A percentile compares a stretch with the other conserved stretches of the same genome.
Evolutionary conservation across 2,113 vertebrate species (phyloP).

Genomic region (Oenanthe melanoleuca): DNA sequence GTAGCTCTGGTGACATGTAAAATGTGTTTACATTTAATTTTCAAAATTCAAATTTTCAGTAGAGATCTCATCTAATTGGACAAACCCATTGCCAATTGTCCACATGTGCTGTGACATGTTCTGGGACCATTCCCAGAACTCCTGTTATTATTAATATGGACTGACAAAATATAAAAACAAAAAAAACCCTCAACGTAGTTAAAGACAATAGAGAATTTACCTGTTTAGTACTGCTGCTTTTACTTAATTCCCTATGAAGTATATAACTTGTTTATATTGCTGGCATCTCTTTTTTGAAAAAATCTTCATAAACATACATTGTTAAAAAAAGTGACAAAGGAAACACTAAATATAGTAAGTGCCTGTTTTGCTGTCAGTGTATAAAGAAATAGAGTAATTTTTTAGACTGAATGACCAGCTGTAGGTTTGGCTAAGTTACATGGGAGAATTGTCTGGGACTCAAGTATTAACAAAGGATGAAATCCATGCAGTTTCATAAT

Average conservation of each 20-base stretch:
- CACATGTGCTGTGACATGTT: not conserved
- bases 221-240: not conserved
- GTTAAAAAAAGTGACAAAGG: not conserved
- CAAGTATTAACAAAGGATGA: not conserved
- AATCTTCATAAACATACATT: not conserved
- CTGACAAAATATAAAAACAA: not conserved
- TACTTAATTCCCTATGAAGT: not conserved
- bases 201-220: not conserved
- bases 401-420: not conserved
- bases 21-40: not conserved
- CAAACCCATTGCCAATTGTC: not conserved
- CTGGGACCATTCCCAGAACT: not conserved
- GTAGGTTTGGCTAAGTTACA: not conserved
- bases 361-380: not conserved
- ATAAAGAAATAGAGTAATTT: not conserved
- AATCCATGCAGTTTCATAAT: not conserved
- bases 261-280: not conserved
- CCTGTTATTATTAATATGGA: not conserved
- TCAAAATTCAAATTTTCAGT: not conserved
- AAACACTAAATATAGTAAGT: not conserved
- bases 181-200: fast-evolving
- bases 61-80: not conserved
- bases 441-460: not conserved
- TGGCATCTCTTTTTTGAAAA: not conserved
- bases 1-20: not conserved